A percentile compares a stretch with the other conserved stretches of the same genome.
Evolutionary conservation across 2,888 invertebrate species (phyloP).

Genomic region (Philereme transversata): DNA sequence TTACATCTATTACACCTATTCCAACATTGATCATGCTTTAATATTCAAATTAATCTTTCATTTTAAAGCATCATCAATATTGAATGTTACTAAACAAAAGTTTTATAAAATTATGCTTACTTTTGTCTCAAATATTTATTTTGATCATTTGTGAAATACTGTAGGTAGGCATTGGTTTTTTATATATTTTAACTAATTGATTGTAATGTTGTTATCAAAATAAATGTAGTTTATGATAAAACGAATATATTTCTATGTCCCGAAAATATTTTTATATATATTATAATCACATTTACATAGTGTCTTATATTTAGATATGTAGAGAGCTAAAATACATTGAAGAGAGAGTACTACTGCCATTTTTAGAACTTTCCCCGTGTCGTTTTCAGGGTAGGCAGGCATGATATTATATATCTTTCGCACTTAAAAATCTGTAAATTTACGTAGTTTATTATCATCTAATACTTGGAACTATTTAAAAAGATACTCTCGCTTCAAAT

Average conservation of each 20-base stretch:
- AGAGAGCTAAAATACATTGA: conserved; percentile 47
- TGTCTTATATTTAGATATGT: conserved; percentile 64
- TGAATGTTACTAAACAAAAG: conserved; percentile 22
- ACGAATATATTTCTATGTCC: not conserved
- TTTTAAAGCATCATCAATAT: conserved; percentile 29
- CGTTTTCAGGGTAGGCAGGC: conserved; percentile 28
- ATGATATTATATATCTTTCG: conserved; percentile 2
- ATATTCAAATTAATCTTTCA: conserved; percentile 2
- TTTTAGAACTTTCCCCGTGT: conserved; percentile 26
- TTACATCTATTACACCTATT: conserved; percentile 46
- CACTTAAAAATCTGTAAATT: conserved; percentile 7
- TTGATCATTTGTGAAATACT: not conserved
- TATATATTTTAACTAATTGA: not conserved
- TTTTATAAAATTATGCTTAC: conserved; percentile 3
- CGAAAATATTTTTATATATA: conserved; percentile 1
- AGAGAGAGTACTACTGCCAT: conserved; percentile 42
- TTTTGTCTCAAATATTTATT: not conserved
- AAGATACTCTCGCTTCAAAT: conserved; percentile 28
- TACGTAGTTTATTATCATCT: conserved; percentile 5
- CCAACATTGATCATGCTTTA: conserved; percentile 33
- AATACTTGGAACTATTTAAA: conserved; percentile 11
- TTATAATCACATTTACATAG: conserved; percentile 18
- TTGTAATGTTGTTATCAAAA: not conserved
- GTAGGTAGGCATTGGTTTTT: not conserved
- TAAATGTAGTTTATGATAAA: not conserved